A percentile compares a stretch with the other conserved stretches of the same genome.
Evolutionary conservation across 2,797 vertebrate species (phyloP).

Genomic region (Rhyacichthys aspro): DNA sequence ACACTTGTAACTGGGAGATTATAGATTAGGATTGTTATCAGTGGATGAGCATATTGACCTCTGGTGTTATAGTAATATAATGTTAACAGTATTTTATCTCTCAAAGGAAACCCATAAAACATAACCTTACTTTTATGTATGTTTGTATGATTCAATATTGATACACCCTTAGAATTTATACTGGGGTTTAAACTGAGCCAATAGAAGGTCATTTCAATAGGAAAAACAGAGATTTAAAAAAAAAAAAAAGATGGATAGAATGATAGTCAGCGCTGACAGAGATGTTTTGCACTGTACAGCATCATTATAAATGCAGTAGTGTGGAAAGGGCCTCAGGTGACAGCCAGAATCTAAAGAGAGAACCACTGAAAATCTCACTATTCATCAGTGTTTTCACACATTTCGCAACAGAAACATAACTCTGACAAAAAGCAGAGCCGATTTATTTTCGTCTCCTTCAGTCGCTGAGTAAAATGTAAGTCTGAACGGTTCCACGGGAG

Average conservation of each 20-base stretch:
- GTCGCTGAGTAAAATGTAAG: constrained; percentile 2
- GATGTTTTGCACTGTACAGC: neutral
- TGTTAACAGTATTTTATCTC: neutral
- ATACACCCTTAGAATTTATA: neutral
- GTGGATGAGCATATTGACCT: constrained; percentile 16
- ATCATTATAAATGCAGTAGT: neutral
- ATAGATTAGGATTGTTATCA: constrained; percentile 20
- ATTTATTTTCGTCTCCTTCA: constrained; percentile 9
- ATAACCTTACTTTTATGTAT: neutral
- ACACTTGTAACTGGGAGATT: constrained; percentile 36
- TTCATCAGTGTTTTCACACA: neutral
- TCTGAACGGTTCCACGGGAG: neutral
- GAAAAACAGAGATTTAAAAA: no score
- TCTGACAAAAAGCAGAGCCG: neutral
- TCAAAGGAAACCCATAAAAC: neutral
- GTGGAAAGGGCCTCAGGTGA: neutral
- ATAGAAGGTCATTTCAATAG: no score
- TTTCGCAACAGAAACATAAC: constrained; percentile 1
- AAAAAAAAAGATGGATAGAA: no score
- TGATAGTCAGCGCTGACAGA: no score
- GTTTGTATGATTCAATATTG: neutral
- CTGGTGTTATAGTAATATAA: neutral
- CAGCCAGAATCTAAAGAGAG: neutral
- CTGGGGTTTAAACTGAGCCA: neutral
- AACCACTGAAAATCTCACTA: neutral